Base-by-base conservation (phyloP, 2,888 invertebrate genomes). In the Ommatoiulus sabulosus region DNA sequence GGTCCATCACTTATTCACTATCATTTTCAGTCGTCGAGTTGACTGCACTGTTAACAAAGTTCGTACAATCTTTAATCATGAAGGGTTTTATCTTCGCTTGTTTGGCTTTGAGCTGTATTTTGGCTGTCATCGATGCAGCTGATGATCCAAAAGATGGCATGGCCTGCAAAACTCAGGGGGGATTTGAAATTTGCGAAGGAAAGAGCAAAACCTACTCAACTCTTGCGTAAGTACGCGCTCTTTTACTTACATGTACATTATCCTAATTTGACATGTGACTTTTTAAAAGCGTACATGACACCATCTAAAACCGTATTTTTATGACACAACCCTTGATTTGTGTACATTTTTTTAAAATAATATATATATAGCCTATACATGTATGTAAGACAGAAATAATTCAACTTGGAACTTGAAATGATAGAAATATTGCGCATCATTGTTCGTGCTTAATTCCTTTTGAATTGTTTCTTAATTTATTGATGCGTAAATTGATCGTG, bases 121-220 rank as follows among this genome's bases (percentile, higher is more conserved):
- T 63, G n/a, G 57, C n/a, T 63, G n/a, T n/a, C 2, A n/a, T 63
- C 5, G 6, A 35, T 44, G n/a, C n/a, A n/a, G 44, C 86, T 2
- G 86, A 15, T n/a, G 87, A 87, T 63, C 57, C 43, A 24, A 87
- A 48, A 15, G 57, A 87, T 57, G 87, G 87, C 12, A 12, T 87
- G 57, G 57, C 35, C 20, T 87, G 87, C 87, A 57, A 57, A 12
- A 87, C 52, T 48, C 43, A 48, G 24, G 87, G 87, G 2, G 87
- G 35, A 7, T 87, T 57, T 44, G 57, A 48, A 57, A 63, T 4
- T 24, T 87, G 87, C 35, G 87, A 87, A 57, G 87, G 87, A 20
- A 57, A 8, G 15, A 35, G 63, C 35, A 8, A 6, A 3, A 35
- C 57, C 43, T 87, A 87, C 20, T 17, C 44, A 15, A 57, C 44